Evolutionary conservation across 2,888 invertebrate species (phyloP).

Genomic region (Catocala fraxini): DNA sequence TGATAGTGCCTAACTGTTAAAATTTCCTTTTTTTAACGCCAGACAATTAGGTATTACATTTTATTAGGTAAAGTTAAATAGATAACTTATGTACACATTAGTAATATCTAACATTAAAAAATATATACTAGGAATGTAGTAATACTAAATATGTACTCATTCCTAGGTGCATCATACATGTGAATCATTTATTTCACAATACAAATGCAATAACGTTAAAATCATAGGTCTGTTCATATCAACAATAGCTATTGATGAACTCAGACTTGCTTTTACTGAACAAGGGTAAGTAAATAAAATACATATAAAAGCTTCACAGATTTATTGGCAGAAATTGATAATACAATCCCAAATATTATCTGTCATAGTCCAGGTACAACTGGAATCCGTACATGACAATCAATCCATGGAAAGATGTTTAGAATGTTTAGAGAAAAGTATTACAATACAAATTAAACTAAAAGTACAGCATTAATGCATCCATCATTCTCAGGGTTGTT

Average conservation of each 20-base stretch:
- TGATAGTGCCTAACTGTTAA: too few relatives aligned
- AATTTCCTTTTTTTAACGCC: too few relatives aligned
- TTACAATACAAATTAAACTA: conserved; percentile 90
- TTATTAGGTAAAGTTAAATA: too few relatives aligned
- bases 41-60: too few relatives aligned
- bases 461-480: conserved; percentile 98
- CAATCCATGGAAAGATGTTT: too few relatives aligned
- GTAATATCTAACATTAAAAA: too few relatives aligned
- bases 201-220: neutral
- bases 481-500: conserved; percentile 99
- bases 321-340: conserved; percentile 48
- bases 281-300: conserved; percentile 39
- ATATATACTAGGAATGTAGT: too few relatives aligned
- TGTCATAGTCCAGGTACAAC: neutral
- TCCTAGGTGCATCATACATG: too few relatives aligned
- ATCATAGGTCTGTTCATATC: neutral
- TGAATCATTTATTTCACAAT: conserved; percentile 3
- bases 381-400: neutral
- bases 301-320: conserved; percentile 38
- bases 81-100: too few relatives aligned
- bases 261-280: neutral
- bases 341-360: conserved; percentile 9
- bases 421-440: neutral
- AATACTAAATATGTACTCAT: too few relatives aligned
- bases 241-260: neutral